Conservation (phyloP, 2,113 vertebrate species). For the Stercorarius parasiticus region DNA sequence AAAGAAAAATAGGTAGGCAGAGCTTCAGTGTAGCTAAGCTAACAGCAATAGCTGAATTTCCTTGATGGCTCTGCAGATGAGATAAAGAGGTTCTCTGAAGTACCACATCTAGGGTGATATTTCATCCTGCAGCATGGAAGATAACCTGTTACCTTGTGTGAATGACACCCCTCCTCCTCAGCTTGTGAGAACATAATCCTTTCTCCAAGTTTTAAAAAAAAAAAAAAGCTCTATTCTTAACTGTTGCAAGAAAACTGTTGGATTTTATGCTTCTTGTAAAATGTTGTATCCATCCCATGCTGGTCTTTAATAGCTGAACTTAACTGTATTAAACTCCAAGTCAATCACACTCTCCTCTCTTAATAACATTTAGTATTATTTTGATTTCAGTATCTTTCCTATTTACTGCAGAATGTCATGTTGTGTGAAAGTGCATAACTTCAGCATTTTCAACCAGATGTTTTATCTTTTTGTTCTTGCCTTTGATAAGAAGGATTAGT, state of each 20-base stretch:
- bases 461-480: background rate
- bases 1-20: background rate
- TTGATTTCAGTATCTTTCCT: background rate
- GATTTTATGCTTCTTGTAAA: background rate
- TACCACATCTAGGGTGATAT: constrained; percentile 31
- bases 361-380: background rate
- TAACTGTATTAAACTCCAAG: background rate
- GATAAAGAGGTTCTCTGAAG: constrained; percentile 17
- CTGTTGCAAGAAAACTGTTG: background rate
- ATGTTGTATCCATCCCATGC: background rate
- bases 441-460: background rate
- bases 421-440: background rate
- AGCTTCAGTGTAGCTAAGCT: background rate
- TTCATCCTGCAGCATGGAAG: constrained; percentile 48
- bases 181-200: background rate
- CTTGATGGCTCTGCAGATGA: background rate
- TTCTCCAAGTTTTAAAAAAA: background rate
- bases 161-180: background rate
- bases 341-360: background rate
- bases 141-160: constrained; percentile 27
- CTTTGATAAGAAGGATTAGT: background rate
- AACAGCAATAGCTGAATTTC: background rate
- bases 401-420: background rate
- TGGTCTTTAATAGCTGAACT: background rate
- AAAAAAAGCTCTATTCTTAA: background rate